Conservation (phyloP, 2,113 vertebrate species). For the Barbus barbus region DNA sequence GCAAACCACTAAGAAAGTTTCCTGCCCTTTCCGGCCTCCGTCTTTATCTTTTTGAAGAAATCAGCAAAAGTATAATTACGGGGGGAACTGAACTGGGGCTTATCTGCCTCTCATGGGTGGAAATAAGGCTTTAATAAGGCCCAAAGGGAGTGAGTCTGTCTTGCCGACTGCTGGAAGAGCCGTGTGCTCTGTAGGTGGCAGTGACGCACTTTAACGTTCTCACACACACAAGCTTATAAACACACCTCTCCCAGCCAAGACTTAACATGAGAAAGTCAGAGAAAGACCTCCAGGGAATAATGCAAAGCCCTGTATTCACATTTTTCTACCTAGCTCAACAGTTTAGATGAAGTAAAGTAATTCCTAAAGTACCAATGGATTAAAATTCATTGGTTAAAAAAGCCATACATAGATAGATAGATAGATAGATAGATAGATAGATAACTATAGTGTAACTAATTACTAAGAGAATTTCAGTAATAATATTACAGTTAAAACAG, state of each 20-base stretch:
- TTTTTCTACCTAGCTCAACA: background rate
- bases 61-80: constrained; percentile 52
- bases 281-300: background rate
- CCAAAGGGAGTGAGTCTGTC: constrained; percentile 45
- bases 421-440: background rate
- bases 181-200: constrained; percentile 56
- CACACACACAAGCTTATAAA: background rate
- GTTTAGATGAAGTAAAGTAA: background rate
- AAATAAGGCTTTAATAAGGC: constrained; percentile 58
- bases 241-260: background rate
- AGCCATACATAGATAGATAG: background rate
- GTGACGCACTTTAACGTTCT: constrained; percentile 40
- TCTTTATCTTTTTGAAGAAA: constrained; percentile 40
- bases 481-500: too few species aligned
- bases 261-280: background rate
- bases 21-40: background rate
- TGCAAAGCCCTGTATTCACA: background rate
- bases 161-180: background rate
- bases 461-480: too few species aligned
- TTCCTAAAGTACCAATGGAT: background rate
- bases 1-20: constrained; percentile 10
- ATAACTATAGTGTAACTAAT: too few species aligned
- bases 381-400: background rate
- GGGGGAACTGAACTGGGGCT: constrained; percentile 21
- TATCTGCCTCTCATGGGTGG: constrained; percentile 39